A percentile compares a stretch with the other conserved stretches of the same genome.
phyloP scores from a whole-genome alignment of 2,888 invertebrate species.

The Drosophila diplacantha region DNA sequence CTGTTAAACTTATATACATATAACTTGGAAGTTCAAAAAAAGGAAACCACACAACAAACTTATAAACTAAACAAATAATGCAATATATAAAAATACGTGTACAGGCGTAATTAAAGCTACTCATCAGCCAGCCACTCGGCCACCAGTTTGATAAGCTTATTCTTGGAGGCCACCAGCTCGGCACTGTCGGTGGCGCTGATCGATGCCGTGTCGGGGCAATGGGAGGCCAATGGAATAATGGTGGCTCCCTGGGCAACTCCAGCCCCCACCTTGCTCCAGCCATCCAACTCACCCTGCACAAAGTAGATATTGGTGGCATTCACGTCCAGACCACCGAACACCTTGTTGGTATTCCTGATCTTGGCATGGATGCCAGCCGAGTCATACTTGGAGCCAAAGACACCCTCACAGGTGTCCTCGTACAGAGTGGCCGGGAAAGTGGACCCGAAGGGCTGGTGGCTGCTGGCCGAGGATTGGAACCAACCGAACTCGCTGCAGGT shows the following conservation, averaged over 20 bases:
- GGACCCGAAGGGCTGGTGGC: slow-evolving; percentile 79
- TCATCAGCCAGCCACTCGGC: slow-evolving; percentile 57
- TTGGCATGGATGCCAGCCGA: slow-evolving; percentile 41
- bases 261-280: slow-evolving; percentile 79
- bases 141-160: slow-evolving; percentile 52
- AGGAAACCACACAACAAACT: background rate
- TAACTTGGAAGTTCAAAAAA: background rate
- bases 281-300: slow-evolving; percentile 79
- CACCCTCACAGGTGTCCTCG: slow-evolving; percentile 53
- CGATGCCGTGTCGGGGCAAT: slow-evolving; percentile 71
- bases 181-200: slow-evolving; percentile 58
- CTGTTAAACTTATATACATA: too few relatives aligned
- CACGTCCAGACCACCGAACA: slow-evolving; percentile 78
- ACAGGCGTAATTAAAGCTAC: background rate
- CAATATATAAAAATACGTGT: background rate
- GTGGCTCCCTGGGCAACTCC: slow-evolving; percentile 51
- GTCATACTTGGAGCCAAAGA: slow-evolving; percentile 51
- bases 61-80: background rate
- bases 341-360: slow-evolving; percentile 75
- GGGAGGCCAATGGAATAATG: slow-evolving; percentile 63
- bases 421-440: slow-evolving; percentile 64
- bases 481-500: slow-evolving; percentile 91
- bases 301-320: slow-evolving; percentile 78
- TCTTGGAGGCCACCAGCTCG: slow-evolving; percentile 60
- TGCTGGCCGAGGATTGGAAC: slow-evolving; percentile 84